Base-by-base conservation (phyloP, 2,797 vertebrate genomes). In the Pseudomugil gertrudae region DNA sequence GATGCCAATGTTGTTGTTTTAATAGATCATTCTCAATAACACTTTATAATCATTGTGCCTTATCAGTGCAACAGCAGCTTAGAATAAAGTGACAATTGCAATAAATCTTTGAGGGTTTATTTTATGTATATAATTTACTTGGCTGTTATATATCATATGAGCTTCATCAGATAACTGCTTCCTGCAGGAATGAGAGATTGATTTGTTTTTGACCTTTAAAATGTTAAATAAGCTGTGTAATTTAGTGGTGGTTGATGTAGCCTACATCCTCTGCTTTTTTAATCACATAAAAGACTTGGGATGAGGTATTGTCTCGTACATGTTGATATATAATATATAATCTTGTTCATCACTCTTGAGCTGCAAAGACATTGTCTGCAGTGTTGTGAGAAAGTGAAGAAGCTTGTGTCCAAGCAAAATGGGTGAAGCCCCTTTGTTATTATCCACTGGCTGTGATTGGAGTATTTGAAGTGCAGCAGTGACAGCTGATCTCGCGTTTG, bases 401-500 rank as follows among this genome's bases (percentile, higher is more conserved):
- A 51, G 59, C 3, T 51, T 23, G 4, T 48, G 51, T 17, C 48
- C 17, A 0, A 24, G 19, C n/a, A 36, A 64, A 56, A 9, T 11
- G 19, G 17, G 0, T 26, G 69, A 56, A 32, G 21, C 21, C 0
- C 2, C 40, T 4, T 52, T 71, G 62, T 61, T 61, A 0, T 67
- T 23, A 21, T 40, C 32, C 48, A 1, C 17, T 27, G 24, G 9
- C 72, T 56, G 24, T 69, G 61, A 57, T 57, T 15, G 40, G 50
- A 4, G 52, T 33, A 21, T 32, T 19, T 75, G 74, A 85, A 66
- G 67, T 85, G 88, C 66, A 77, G 63, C 69, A 60, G 55, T 81
- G 75, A 82, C 81, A 76, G 72, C 76, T 54, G 87, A 84, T 78
- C 69, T 38, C 79, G 85, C 80, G 76, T n/a, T 59, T 56, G 75